Conservation (phyloP, 2,113 vertebrate genomes). For the Oryzias curvinotus region DNA sequence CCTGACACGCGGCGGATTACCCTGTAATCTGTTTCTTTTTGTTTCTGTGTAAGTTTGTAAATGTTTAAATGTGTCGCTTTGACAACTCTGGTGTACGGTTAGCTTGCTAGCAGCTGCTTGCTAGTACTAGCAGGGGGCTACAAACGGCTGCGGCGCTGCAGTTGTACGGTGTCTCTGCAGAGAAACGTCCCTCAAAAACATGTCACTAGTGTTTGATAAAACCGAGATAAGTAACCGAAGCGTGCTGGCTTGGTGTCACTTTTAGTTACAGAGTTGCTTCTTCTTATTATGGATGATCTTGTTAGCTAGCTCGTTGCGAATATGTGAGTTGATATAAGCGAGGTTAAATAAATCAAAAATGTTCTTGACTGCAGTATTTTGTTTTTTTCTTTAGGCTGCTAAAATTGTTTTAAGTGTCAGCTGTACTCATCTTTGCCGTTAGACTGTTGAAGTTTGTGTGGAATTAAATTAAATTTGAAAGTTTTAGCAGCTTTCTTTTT, state of each 20-base stretch:
- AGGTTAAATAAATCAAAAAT: too few relatives aligned
- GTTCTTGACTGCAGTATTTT: background rate
- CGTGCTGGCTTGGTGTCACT: too few relatives aligned
- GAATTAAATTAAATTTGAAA: background rate
- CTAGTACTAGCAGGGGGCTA: constrained; percentile 8
- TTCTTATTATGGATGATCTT: background rate
- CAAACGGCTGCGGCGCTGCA: constrained; percentile 51
- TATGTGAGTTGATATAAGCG: background rate
- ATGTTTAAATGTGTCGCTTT: too few relatives aligned
- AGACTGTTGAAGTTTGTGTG: too few relatives aligned
- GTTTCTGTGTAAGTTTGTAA: too few relatives aligned
- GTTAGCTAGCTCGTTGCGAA: background rate
- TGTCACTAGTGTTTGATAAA: constrained; percentile 1
- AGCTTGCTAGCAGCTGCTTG: constrained; percentile 40
- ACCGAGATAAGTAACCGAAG: too few relatives aligned
- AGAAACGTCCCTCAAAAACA: constrained; percentile 26
- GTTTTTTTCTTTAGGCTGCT: background rate
- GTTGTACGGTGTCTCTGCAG: constrained; percentile 21
- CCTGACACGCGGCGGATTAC: background rate
- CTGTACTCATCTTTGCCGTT: too few relatives aligned
- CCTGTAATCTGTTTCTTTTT: background rate
- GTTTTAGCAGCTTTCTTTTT: constrained; percentile 25
- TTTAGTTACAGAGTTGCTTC: background rate
- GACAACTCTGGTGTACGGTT: constrained; percentile 6
- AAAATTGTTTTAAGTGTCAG: constrained; percentile 9